Evolutionary conservation across 1,140 invertebrate genomes (phyloP), one percentile per base, ranked within the genome.

Genomic region (Drosophila littoralis): DNA sequence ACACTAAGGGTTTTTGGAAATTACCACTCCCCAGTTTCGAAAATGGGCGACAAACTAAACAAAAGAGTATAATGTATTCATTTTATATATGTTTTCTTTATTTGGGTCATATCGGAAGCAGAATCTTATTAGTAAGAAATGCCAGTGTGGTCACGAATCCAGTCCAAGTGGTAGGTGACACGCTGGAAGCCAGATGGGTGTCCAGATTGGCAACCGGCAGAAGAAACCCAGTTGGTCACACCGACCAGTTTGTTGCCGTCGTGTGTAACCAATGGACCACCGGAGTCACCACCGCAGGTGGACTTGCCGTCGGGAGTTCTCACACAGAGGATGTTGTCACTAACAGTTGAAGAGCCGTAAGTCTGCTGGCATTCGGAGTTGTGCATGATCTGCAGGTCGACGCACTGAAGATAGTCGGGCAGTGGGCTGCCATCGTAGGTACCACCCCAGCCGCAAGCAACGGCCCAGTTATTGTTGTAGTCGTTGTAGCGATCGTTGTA

Each of bases 221-320:
- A 32, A 4, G 69, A 60, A 0, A 64, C 68, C 57, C 74, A 86
- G 42, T 78, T 94, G 8, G 93, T 91, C 5, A 94, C 84, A 46
- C 94, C 94, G 7, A 94, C 85, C 36, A 93, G 84, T 1, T 91
- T 91, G 15, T 73, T 69, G 7, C 58, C 50, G 57, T 93, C 92
- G 13, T 77, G 65, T 48, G 93, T 92, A 0, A 93, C 91, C 64
- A 94, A 73, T 7, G 93, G 93, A 38, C 94, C 94, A 54, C 94
- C 94, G 63, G 93, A 94, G 91, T 94, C 94, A 66, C 94, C 94
- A 46, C 82, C 74, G 73, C 90, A 91, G 15, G 90, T 91, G 7
- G 90, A 91, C 58, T 63, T 80, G 22, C 80, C 85, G 1, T 67
- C 54, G 5, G 72, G 58, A 17, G 85, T 85, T 17, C 73, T 28